Evolutionary conservation across 2,888 invertebrate species (phyloP), one percentile per base, ranked within the genome.

Genomic region (Drosophila monieri): DNA sequence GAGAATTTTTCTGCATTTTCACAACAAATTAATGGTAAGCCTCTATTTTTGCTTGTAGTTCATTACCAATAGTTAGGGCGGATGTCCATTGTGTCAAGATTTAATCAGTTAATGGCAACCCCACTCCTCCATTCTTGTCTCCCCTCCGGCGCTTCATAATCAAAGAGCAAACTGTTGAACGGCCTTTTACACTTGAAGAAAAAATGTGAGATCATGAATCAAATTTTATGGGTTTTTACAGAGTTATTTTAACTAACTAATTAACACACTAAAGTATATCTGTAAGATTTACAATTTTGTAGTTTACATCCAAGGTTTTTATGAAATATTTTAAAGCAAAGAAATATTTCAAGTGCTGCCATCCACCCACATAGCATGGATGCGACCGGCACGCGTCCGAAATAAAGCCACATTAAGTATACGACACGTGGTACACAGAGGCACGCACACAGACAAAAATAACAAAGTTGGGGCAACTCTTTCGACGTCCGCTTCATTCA

Each of bases 361-460:
- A 39, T 44, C 30, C 25, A 18, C 39, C 55, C 35, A 44, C 44
- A 9, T 14, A 43, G 55, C 55, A 62, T 53, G 43, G 61, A 49
- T 64, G 60, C 44, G 35, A 44, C 18, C 58, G 74, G 77, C 79
- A 83, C 80, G 83, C 79, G 71, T 66, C 69, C 67, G 74, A 84
- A 80, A 80, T 81, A 78, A 81, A 79, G 74, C 56, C 76, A 55
- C 74, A 77, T 88, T 86, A 85, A 78, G 87, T 64, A 88, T 85
- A 84, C 85, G 88, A 77, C 85, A 71, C 75, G 74, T 84, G 78
- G 78, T 72, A 59, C 60, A 48, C 49, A 54, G 39, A 43, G 62
- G 73, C 80, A 80, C 75, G 71, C 78, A 72, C 67, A 39, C 65
- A 43, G 25, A 23, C 80, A 66, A 60, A 51, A 58, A 43, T 58